Evolutionary conservation across 2,113 vertebrate genomes (phyloP).

Genomic region (Laticauda colubrina): DNA sequence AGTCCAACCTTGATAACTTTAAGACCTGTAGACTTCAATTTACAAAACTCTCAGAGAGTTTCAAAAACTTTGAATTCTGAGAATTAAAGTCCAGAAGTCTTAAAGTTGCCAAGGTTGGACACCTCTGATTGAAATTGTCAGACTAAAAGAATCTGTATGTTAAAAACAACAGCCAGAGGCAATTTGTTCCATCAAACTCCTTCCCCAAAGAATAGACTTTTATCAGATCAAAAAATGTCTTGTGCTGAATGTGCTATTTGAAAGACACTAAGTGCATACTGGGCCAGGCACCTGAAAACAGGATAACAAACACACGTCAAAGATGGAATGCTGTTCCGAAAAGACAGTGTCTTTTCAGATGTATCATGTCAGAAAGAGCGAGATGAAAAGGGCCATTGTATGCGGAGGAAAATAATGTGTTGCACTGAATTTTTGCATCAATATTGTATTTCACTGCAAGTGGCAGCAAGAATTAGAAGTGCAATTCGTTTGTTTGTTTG

Average conservation of each 20-base stretch:
- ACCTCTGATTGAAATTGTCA: background rate
- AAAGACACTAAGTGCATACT: accelerated
- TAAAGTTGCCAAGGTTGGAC: background rate
- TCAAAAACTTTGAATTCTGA: background rate
- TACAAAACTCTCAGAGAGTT: no score
- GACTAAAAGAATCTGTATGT: background rate
- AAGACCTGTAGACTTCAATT: background rate
- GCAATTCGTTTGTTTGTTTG: no score
- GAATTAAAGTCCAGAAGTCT: background rate
- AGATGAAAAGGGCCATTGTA: background rate
- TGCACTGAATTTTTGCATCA: accelerated
- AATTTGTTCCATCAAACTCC: background rate
- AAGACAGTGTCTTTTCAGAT: background rate
- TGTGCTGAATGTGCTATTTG: background rate
- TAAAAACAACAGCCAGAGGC: conserved; percentile 19
- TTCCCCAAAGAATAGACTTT: conserved; percentile 6
- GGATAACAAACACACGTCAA: accelerated
- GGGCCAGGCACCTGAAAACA: background rate
- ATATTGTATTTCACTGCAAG: background rate
- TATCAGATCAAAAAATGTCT: background rate
- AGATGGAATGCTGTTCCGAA: accelerated
- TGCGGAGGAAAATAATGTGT: accelerated
- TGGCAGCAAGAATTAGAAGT: background rate
- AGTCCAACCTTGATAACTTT: background rate
- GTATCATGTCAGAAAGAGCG: accelerated